Evolutionary conservation across 2,888 invertebrate species (phyloP).

Genomic region (Macrosoma leucophasiata): DNA sequence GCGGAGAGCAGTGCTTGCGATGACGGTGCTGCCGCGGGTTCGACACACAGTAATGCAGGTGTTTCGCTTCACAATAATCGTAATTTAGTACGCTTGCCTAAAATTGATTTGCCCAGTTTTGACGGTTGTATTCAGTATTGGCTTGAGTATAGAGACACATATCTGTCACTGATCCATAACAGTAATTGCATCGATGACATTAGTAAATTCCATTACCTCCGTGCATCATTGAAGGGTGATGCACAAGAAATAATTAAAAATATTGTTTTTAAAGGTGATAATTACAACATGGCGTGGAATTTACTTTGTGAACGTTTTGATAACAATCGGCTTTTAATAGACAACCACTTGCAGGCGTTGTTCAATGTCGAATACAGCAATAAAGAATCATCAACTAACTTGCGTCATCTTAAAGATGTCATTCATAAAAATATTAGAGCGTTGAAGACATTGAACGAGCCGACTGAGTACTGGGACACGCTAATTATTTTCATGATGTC

Average conservation of each 20-base stretch:
- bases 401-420: conserved; percentile 20
- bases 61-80: no score
- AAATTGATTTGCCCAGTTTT: conserved; percentile 21
- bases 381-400: conserved; percentile 15
- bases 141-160: conserved; percentile 22
- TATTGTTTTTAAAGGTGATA: conserved; percentile 10
- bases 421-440: conserved; percentile 23
- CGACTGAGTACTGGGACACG: conserved; percentile 21
- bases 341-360: conserved; percentile 25
- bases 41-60: no score
- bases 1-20: background rate
- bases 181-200: conserved; percentile 9
- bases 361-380: conserved; percentile 21
- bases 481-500: conserved; percentile 25
- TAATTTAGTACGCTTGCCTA: conserved; percentile 12
- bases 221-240: conserved; percentile 8
- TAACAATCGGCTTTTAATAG: conserved; percentile 22
- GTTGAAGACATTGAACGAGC: conserved; percentile 13
- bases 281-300: conserved; percentile 15
- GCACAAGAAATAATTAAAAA: conserved; percentile 12
- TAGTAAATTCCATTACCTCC: conserved; percentile 13
- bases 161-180: conserved; percentile 13
- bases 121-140: conserved; percentile 15
- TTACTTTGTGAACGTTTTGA: conserved; percentile 17
- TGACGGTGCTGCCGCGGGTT: conserved; percentile 4